Conservation (phyloP, 2,888 invertebrate species). For the Coelopa pilipes region DNA sequence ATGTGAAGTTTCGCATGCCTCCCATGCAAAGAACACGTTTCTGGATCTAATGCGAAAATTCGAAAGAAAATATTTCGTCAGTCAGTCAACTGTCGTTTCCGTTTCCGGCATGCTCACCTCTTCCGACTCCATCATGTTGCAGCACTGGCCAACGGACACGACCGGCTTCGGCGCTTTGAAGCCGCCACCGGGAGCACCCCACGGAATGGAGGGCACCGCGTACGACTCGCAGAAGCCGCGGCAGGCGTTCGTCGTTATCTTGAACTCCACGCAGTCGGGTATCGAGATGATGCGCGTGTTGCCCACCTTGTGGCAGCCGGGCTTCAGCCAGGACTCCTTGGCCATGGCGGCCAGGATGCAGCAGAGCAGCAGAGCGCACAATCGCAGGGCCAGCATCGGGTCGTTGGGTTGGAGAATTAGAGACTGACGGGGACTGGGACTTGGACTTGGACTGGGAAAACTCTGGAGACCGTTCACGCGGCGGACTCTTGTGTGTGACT, state of each 20-base stretch:
- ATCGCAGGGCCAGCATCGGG: background rate
- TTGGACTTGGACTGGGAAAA: no score
- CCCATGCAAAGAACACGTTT: constrained; percentile 82
- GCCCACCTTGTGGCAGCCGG: constrained; percentile 85
- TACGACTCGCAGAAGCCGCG: constrained; percentile 89
- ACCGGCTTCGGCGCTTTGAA: constrained; percentile 72
- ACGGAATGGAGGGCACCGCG: constrained; percentile 79
- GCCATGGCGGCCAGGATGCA: constrained; percentile 43
- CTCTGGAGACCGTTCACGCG: constrained; percentile 8
- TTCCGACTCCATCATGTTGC: constrained; percentile 90
- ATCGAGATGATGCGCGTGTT: constrained; percentile 83
- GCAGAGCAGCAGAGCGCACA: constrained; percentile 36
- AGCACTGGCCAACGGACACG: constrained; percentile 86
- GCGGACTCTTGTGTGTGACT: constrained; percentile 40
- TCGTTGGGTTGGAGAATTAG: background rate
- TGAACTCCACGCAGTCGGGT: constrained; percentile 85
- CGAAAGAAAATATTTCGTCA: background rate
- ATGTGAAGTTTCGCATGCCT: constrained; percentile 80
- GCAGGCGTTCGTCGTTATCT: constrained; percentile 87
- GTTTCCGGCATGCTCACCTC: constrained; percentile 74
- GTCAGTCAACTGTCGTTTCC: background rate
- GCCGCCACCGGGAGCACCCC: constrained; percentile 48
- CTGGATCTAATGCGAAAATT: constrained; percentile 70
- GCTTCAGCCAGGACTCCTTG: constrained; percentile 75
- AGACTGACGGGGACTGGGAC: no score